These are phyloP conservation scores for Parnassius apollo DNA, from an alignment of 2,888 invertebrate genomes.

Conservation along the genomic window DNA sequence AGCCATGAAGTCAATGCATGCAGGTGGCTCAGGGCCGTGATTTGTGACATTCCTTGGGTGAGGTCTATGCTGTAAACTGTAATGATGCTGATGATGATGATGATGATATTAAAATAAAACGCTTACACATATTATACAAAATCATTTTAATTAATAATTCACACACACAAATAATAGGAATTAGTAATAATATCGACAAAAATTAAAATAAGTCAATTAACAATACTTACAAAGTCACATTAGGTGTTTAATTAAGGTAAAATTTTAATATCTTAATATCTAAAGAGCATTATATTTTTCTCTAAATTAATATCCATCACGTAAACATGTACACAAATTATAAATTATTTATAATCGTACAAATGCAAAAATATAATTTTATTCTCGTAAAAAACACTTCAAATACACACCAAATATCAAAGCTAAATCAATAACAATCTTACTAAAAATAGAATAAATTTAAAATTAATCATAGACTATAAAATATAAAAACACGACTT, in stretches of 20 bases:
- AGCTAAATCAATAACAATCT: conserved; percentile 4
- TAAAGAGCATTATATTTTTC: neutral
- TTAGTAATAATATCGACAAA: conserved; percentile 21
- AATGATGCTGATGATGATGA: no score
- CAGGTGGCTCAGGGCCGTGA: no score
- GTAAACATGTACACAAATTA: neutral
- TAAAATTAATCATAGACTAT: conserved; percentile 6
- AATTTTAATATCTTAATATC: neutral
- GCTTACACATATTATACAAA: conserved; percentile 9
- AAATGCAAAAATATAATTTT: neutral
- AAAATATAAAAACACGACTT: conserved; percentile 11
- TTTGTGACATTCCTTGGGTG: no score
- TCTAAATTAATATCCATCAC: neutral
- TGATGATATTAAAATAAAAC: neutral
- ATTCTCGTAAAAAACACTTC: neutral
- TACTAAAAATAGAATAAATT: neutral
- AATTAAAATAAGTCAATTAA: conserved; percentile 12
- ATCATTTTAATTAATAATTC: conserved; percentile 19
- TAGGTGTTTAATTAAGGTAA: neutral
- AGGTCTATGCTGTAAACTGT: no score
- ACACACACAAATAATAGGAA: conserved; percentile 10
- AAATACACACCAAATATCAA: conserved; percentile 3
- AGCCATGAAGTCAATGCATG: no score
- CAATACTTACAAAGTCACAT: conserved; percentile 9
- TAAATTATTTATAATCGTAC: conserved; percentile 1